phyloP scores from a whole-genome alignment of 2,113 vertebrate genomes.

The Elephantulus edwardii region DNA sequence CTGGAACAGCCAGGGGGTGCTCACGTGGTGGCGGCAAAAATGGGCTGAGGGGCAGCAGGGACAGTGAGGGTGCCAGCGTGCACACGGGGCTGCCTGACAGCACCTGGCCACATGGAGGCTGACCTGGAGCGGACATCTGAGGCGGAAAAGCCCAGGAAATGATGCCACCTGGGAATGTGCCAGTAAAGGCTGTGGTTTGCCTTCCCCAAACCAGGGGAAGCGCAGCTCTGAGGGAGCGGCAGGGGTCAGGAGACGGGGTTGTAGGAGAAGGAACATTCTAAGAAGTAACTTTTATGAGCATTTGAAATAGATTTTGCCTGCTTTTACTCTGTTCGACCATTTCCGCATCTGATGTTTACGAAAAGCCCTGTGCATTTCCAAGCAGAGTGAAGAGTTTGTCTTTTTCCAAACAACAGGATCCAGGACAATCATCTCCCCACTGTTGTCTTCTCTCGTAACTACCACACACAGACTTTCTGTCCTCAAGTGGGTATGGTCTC shows the following conservation, averaged over 20 bases:
- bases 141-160: not conserved
- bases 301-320: not conserved
- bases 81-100: no score
- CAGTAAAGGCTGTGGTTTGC: not conserved
- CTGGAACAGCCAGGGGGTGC: no score
- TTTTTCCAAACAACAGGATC: not conserved
- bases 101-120: no score
- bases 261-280: not conserved
- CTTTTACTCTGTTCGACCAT: not conserved
- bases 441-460: rapidly evolving
- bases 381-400: not conserved
- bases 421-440: not conserved
- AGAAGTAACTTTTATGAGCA: not conserved
- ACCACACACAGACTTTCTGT: not conserved
- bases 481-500: not conserved
- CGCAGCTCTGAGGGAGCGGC: not conserved
- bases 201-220: not conserved
- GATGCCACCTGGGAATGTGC: not conserved
- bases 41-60: no score
- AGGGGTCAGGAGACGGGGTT: not conserved
- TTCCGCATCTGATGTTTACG: not conserved
- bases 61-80: not conserved
- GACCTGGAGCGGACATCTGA: not conserved
- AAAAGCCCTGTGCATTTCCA: not conserved
- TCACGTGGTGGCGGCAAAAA: no score